Evolutionary conservation across 2,797 vertebrate genomes (phyloP).

Genomic region (Pantherophis vulpinus): DNA sequence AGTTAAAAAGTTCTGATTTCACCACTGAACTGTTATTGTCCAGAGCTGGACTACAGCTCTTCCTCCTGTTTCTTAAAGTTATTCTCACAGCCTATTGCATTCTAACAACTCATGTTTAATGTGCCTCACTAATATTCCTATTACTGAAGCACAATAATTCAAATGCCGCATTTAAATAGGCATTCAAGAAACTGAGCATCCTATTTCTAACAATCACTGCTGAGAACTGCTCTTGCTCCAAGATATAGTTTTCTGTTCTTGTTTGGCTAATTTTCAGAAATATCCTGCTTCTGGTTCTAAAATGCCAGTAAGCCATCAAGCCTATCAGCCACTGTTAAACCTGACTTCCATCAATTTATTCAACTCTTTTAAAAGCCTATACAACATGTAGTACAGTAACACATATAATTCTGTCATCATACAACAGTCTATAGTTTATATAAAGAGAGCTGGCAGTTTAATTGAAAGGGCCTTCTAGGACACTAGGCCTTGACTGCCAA

Average conservation of each 20-base stretch:
- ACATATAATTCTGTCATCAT: background rate
- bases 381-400: background rate
- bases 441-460: background rate
- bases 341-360: background rate
- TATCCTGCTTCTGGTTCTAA: background rate
- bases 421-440: background rate
- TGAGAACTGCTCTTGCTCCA: background rate
- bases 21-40: too few species aligned
- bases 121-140: background rate
- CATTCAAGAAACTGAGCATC: background rate
- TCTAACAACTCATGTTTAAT: background rate
- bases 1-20: too few species aligned
- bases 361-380: background rate
- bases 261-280: background rate
- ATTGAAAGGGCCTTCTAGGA: background rate
- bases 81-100: background rate
- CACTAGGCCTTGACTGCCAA: background rate
- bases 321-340: background rate
- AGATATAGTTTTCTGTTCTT: background rate
- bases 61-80: background rate
- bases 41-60: background rate
- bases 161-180: background rate
- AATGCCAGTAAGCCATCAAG: background rate
- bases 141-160: background rate
- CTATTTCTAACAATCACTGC: background rate